These are phyloP conservation scores for Minunthozetes semirufus DNA, from an alignment of 2,888 invertebrate species.

Conservation along the genomic window DNA sequence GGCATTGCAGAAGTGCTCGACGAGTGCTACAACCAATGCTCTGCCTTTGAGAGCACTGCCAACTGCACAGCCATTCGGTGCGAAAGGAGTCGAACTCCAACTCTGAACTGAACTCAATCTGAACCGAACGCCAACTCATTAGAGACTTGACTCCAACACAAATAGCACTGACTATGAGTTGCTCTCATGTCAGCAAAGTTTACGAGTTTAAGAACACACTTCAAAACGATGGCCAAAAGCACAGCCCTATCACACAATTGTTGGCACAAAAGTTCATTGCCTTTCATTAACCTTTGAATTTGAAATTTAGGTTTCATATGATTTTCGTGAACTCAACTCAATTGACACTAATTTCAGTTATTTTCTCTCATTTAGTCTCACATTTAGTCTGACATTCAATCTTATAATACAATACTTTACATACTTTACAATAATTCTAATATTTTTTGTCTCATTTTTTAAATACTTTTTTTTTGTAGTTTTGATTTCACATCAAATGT, in stretches of 20 bases:
- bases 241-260: background rate
- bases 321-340: background rate
- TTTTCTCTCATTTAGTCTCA: background rate
- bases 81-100: background rate
- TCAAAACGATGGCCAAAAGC: background rate
- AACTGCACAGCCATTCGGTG: background rate
- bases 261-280: background rate
- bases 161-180: background rate
- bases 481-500: too few species aligned
- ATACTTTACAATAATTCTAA: too few species aligned
- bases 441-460: too few species aligned
- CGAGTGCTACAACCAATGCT: background rate
- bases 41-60: background rate
- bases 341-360: background rate
- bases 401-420: too few species aligned
- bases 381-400: background rate
- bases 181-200: constrained; percentile 3
- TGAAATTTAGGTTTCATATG: constrained; percentile 4
- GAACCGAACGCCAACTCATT: background rate
- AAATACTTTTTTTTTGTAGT: too few species aligned
- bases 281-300: background rate
- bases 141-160: background rate
- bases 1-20: background rate
- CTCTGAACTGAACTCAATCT: constrained; percentile 4
- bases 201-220: background rate